Conservation (phyloP, 2,888 invertebrate genomes). For the Cephus runcator region DNA sequence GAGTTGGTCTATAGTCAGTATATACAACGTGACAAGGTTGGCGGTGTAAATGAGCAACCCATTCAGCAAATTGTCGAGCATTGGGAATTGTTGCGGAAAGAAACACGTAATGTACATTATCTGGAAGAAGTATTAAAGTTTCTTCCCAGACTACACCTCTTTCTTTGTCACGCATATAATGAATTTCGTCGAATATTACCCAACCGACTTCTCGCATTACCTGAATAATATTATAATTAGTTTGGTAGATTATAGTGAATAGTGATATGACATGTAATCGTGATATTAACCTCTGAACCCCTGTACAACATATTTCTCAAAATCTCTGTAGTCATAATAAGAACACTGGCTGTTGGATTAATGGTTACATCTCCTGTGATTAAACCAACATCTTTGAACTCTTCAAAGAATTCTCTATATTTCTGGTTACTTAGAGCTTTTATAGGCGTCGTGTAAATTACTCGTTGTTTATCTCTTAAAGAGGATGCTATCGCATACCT, state of each 20-base stretch:
- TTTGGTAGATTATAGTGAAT: not conserved
- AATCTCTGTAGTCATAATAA: conserved; percentile 99
- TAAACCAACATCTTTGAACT: conserved; percentile 97
- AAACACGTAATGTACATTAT: conserved; percentile 98
- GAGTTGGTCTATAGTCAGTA: conserved; percentile 97
- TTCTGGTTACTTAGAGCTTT: conserved; percentile 99
- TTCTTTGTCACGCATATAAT: conserved; percentile 99
- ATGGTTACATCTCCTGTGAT: conserved; percentile 99
- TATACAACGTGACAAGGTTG: conserved; percentile 99
- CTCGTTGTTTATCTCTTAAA: conserved; percentile 92
- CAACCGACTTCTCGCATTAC: conserved; percentile 99
- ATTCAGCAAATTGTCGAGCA: conserved; percentile 94
- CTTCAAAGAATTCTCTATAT: conserved; percentile 96
- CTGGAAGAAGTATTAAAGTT: conserved; percentile 95
- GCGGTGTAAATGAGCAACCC: conserved; percentile 94
- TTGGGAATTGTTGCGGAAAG: conserved; percentile 99
- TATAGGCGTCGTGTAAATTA: conserved; percentile 99
- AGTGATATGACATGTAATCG: not conserved
- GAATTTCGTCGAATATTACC: conserved; percentile 99
- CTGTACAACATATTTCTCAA: conserved; percentile 97
- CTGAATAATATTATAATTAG: conserved; percentile 29
- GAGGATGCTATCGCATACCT: conserved; percentile 96
- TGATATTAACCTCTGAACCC: conserved; percentile 82
- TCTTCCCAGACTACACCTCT: conserved; percentile 99
- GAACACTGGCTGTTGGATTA: conserved; percentile 96